Conservation (phyloP, 1,140 invertebrate genomes). For the Drosophila nannoptera region DNA sequence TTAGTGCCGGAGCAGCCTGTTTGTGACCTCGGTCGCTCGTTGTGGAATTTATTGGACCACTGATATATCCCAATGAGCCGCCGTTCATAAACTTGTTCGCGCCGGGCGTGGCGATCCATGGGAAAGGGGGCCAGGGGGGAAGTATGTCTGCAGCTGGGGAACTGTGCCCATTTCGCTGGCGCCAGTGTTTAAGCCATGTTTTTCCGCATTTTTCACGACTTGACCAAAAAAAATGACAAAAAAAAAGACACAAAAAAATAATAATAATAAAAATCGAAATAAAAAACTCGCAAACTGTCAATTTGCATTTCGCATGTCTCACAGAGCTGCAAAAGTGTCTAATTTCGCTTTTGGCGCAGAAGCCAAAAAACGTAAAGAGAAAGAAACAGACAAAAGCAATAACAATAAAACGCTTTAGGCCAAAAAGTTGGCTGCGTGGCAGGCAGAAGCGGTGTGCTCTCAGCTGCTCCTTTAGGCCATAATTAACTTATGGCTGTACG, state of each 20-base stretch:
- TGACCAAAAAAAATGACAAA: slow-evolving; percentile 1
- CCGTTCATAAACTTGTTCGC: slow-evolving; percentile 41
- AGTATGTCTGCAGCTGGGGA: slow-evolving; percentile 12
- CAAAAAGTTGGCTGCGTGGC: slow-evolving; percentile 5
- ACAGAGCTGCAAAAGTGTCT: slow-evolving; percentile 66
- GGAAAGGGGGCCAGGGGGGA: background rate
- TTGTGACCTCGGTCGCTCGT: slow-evolving; percentile 37
- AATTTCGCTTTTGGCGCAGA: slow-evolving; percentile 60
- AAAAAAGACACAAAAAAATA: background rate
- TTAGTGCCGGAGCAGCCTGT: slow-evolving; percentile 42
- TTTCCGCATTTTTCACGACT: slow-evolving; percentile 57
- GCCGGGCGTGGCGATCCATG: slow-evolving; percentile 1
- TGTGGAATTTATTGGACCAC: slow-evolving; percentile 52
- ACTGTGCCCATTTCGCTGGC: slow-evolving; percentile 68
- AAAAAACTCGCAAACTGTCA: slow-evolving; percentile 40
- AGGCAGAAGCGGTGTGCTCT: slow-evolving; percentile 16
- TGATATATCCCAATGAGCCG: slow-evolving; percentile 14
- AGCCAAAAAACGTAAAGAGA: background rate
- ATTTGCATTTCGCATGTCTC: slow-evolving; percentile 58
- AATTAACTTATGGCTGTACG: slow-evolving; percentile 41
- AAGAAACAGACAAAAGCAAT: slow-evolving; percentile 13
- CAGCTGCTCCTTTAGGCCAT: slow-evolving; percentile 56
- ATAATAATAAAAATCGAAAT: background rate
- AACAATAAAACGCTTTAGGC: background rate
- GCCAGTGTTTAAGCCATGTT: slow-evolving; percentile 63